These are phyloP conservation scores for Pseudonaja textilis DNA, from an alignment of 2,113 vertebrate species.

Conservation along the genomic window DNA sequence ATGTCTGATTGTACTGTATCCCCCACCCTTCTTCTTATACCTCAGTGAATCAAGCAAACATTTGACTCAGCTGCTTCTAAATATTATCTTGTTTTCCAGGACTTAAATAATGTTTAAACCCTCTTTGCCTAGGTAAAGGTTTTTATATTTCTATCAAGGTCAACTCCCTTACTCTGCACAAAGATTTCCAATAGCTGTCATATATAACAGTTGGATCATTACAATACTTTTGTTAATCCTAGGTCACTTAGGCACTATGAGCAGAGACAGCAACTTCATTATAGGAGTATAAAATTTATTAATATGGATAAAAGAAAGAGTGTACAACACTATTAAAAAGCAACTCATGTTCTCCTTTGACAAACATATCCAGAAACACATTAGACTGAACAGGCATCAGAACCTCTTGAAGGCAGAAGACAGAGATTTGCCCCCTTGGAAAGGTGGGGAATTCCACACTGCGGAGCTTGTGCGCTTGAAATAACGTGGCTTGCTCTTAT, in stretches of 20 bases:
- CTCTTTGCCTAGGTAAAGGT: neutral
- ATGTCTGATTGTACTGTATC: neutral
- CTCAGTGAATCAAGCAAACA: neutral
- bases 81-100: neutral
- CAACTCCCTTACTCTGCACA: neutral
- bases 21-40: neutral
- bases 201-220: neutral
- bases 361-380: neutral
- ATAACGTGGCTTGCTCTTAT: constrained; percentile 88
- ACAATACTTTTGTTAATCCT: neutral
- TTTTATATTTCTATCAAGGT: neutral
- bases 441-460: constrained; percentile 84
- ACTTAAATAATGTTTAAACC: neutral
- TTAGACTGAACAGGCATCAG: constrained; percentile 37
- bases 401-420: constrained; percentile 53
- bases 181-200: neutral
- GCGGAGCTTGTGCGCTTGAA: constrained; percentile 93
- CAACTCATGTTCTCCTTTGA: neutral
- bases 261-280: neutral
- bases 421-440: constrained; percentile 41
- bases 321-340: neutral
- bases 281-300: constrained; percentile 33
- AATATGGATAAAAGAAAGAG: neutral
- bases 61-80: neutral
- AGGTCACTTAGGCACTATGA: neutral